These are phyloP conservation scores for Ophion slaviceki DNA, from an alignment of 2,888 invertebrate species.

Conservation along the genomic window DNA sequence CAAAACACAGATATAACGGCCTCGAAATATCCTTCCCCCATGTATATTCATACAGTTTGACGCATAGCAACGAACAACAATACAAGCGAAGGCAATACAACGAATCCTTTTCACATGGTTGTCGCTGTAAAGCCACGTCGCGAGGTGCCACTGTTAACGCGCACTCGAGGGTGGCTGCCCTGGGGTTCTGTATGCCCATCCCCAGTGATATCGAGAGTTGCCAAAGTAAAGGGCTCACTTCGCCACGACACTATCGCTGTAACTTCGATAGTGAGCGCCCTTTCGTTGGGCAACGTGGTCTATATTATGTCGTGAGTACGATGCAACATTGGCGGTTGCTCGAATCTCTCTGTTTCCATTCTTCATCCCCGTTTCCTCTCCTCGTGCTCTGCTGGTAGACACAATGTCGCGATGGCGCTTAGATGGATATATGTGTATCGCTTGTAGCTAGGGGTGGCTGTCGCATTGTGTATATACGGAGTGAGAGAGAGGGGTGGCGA, in stretches of 20 bases:
- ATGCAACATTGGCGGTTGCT: neutral
- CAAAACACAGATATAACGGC: too few species aligned
- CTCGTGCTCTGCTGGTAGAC: slow-evolving; percentile 1
- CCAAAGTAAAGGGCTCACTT: neutral
- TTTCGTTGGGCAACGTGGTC: neutral
- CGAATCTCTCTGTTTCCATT: slow-evolving; percentile 3
- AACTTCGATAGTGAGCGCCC: too few species aligned
- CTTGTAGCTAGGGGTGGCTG: slow-evolving; percentile 1
- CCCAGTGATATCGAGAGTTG: neutral
- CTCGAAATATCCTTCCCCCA: too few species aligned
- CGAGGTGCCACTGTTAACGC: slow-evolving; percentile 35
- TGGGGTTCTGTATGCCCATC: slow-evolving; percentile 5
- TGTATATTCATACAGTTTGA: too few species aligned
- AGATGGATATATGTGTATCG: slow-evolving; percentile 14
- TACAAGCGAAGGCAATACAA: too few species aligned
- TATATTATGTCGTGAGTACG: neutral
- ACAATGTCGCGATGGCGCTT: slow-evolving; percentile 19
- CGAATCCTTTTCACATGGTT: too few species aligned
- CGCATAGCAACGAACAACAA: too few species aligned
- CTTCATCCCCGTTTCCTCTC: neutral
- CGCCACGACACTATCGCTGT: neutral
- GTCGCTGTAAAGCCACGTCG: neutral
- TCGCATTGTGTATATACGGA: slow-evolving; percentile 5
- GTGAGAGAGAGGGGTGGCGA: neutral
- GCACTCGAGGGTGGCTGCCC: slow-evolving; percentile 1